These are phyloP conservation scores for Nyctibius grandis DNA, from an alignment of 2,797 vertebrate genomes.

Conservation along the genomic window DNA sequence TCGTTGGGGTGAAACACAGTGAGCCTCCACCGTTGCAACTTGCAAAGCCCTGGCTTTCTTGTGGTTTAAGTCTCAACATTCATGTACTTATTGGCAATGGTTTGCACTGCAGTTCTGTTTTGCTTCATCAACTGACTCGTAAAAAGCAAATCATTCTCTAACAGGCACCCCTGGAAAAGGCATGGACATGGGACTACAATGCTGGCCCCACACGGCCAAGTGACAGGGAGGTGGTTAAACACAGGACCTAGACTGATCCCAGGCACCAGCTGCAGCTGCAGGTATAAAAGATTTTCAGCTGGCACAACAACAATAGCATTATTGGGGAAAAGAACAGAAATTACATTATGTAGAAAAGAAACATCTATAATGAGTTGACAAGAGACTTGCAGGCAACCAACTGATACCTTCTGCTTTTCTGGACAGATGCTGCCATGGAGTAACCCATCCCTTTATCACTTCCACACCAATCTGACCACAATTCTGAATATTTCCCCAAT, in stretches of 20 bases:
- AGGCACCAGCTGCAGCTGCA: not conserved
- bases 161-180: not conserved
- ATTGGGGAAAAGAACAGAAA: not conserved
- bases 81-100: not conserved
- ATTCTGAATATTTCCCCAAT: not conserved
- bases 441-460: not conserved
- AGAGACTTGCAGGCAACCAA: not conserved
- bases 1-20: accelerated
- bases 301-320: not conserved
- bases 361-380: not conserved
- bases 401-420: not conserved
- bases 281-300: not conserved
- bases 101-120: not conserved
- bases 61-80: not conserved
- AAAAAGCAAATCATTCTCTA: not conserved
- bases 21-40: not conserved
- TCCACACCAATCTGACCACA: not conserved
- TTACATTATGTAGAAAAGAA: not conserved
- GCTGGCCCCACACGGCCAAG: not conserved
- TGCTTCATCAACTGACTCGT: not conserved
- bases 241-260: not conserved
- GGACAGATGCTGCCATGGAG: not conserved
- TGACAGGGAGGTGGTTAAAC: not conserved
- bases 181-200: not conserved
- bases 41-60: not conserved